Conservation (phyloP, 37 sponge, comb jelly and placozoan species). For the Oopsacas minuta region DNA sequence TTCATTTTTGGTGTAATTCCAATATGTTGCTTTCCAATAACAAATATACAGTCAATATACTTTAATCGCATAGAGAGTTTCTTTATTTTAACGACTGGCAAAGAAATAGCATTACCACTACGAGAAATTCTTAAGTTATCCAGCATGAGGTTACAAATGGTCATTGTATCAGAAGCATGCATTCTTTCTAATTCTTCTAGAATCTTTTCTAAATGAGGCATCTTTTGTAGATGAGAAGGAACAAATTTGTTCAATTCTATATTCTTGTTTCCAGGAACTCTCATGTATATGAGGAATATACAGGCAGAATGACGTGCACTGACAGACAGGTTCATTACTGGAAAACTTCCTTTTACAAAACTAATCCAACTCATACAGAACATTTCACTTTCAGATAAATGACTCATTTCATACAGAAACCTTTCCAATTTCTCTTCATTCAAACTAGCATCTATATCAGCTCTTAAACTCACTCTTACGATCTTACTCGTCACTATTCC, state of each 20-base stretch:
- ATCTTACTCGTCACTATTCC: neutral
- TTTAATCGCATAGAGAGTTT: neutral
- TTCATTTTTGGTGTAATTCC: neutral
- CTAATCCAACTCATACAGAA: constrained; percentile 1
- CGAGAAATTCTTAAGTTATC: neutral
- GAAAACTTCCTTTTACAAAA: neutral
- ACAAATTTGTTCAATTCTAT: neutral
- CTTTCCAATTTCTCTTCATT: neutral
- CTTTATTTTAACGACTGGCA: neutral
- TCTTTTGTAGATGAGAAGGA: neutral
- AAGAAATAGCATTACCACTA: constrained; percentile 11
- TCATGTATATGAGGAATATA: neutral
- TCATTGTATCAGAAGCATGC: neutral
- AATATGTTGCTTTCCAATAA: neutral
- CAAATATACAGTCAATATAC: neutral
- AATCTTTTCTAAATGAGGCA: too few species aligned
- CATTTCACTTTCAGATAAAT: neutral
- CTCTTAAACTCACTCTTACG: neutral
- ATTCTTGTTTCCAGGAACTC: neutral
- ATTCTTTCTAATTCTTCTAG: too few species aligned
- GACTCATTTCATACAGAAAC: neutral
- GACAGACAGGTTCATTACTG: neutral
- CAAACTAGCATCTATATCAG: neutral
- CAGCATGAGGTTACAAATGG: neutral
- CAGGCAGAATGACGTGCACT: constrained; percentile 14